Conservation (phyloP, 2,113 vertebrate genomes). For the Heliornis fulica region DNA sequence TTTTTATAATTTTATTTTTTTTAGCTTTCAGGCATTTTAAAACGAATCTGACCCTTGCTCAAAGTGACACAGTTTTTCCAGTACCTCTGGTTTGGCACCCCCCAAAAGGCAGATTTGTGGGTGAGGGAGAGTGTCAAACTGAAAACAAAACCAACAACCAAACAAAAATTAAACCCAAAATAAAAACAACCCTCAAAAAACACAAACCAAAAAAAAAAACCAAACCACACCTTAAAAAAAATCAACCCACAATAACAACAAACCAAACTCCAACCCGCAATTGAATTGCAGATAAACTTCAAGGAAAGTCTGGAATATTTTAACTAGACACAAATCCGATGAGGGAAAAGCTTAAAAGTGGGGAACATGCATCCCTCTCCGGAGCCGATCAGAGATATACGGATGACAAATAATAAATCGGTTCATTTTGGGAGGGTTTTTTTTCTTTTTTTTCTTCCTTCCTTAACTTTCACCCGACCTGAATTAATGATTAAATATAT, state of each 20-base stretch:
- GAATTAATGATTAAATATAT: neutral
- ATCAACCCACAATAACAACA: neutral
- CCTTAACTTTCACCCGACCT: conserved; percentile 11
- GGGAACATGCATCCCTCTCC: neutral
- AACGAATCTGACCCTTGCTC: neutral
- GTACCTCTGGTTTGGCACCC: neutral
- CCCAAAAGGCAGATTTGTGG: neutral
- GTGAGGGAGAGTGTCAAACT: neutral
- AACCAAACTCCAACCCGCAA: neutral
- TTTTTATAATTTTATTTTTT: too few relatives aligned
- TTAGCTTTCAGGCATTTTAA: neutral
- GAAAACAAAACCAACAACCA: too few relatives aligned
- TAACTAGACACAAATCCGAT: conserved; percentile 55
- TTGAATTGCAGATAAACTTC: conserved; percentile 71
- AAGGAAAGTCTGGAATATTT: conserved; percentile 72
- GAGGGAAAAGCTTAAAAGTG: conserved; percentile 58
- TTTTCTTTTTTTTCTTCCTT: neutral
- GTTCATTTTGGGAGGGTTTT: neutral
- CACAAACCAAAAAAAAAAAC: neutral
- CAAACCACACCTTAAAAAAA: neutral
- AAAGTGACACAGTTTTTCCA: neutral
- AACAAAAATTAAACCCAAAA: too few relatives aligned
- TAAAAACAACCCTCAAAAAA: too few relatives aligned
- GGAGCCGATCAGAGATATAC: conserved; percentile 4
- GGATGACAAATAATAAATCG: conserved; percentile 44